A percentile compares a stretch with the other conserved stretches of the same genome.
Conservation (phyloP, 2,113 vertebrate species). For the Pygathrix nemaeus region DNA sequence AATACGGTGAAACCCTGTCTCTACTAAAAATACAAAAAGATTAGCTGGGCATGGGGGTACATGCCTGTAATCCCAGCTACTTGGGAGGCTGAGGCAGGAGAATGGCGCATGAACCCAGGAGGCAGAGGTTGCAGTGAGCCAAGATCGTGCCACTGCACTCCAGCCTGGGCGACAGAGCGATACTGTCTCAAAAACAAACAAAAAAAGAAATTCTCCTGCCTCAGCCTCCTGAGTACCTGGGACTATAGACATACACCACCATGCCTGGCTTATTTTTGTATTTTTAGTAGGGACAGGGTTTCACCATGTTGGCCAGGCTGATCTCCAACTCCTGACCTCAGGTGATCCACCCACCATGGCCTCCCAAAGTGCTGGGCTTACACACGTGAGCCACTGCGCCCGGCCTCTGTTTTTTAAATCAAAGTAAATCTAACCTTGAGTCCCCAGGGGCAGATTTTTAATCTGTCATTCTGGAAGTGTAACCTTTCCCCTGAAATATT, state of each 20-base stretch:
- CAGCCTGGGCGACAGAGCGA: no score
- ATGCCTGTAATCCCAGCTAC: no score
- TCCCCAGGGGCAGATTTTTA: not conserved
- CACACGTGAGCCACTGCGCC: not conserved
- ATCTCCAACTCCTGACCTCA: not conserved
- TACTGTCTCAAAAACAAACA: no score
- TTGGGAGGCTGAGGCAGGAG: no score
- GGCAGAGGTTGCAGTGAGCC: no score
- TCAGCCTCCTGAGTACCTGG: not conserved
- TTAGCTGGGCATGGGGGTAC: no score
- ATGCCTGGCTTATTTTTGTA: not conserved
- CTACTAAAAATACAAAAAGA: no score
- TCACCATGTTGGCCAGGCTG: no score
- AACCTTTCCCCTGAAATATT: not conserved
- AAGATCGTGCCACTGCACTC: no score
- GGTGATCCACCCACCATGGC: not conserved
- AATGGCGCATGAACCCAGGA: no score
- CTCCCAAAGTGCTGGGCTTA: not conserved
- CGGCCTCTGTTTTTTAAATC: not conserved
- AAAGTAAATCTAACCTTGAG: constrained; percentile 34
- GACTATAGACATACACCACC: not conserved
- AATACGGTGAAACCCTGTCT: no score
- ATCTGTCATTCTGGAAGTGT: not conserved
- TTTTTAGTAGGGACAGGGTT: no score
- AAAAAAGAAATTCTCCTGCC: not conserved